phyloP scores from a whole-genome alignment of 2,888 invertebrate species.

The Drosophila niveifrons region DNA sequence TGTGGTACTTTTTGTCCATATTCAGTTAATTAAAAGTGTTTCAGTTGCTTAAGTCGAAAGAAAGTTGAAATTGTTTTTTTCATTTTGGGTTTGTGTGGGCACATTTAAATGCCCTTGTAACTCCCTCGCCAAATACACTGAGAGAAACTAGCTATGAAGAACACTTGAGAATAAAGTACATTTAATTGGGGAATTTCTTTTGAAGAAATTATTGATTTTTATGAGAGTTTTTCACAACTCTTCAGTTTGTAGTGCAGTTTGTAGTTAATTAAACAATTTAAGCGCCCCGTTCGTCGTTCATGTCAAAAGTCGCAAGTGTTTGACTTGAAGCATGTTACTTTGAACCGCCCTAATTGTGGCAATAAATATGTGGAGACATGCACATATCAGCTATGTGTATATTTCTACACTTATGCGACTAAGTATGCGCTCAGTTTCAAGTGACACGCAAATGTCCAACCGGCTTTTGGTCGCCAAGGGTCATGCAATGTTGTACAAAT shows the following conservation, averaged over 20 bases:
- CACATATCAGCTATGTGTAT: constrained; percentile 17
- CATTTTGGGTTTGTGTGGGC: constrained; percentile 25
- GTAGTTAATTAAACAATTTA: constrained; percentile 10
- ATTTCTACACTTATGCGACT: constrained; percentile 45
- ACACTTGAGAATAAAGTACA: neutral
- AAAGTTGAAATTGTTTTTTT: constrained; percentile 64
- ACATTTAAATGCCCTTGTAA: constrained; percentile 47
- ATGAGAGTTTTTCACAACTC: neutral
- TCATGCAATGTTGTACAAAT: constrained; percentile 50
- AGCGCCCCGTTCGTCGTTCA: constrained; percentile 43
- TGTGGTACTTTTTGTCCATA: constrained; percentile 47
- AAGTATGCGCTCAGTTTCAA: constrained; percentile 59
- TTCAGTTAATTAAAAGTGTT: constrained; percentile 77
- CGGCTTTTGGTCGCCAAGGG: constrained; percentile 54
- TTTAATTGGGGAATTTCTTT: neutral
- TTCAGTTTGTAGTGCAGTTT: constrained; percentile 26
- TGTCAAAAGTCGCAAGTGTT: constrained; percentile 72
- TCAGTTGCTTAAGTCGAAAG: constrained; percentile 43
- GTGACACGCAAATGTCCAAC: constrained; percentile 67
- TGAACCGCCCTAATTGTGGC: constrained; percentile 79
- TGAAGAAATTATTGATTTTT: neutral
- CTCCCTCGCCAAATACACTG: constrained; percentile 50
- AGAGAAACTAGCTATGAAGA: constrained; percentile 25
- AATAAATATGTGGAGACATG: constrained; percentile 27
- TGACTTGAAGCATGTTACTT: constrained; percentile 70